Percentiles rank a stretch among this genome's conserved stretches.
phyloP scores from a whole-genome alignment of 2,113 vertebrate genomes.

The Phalacrocorax aristotelis region DNA sequence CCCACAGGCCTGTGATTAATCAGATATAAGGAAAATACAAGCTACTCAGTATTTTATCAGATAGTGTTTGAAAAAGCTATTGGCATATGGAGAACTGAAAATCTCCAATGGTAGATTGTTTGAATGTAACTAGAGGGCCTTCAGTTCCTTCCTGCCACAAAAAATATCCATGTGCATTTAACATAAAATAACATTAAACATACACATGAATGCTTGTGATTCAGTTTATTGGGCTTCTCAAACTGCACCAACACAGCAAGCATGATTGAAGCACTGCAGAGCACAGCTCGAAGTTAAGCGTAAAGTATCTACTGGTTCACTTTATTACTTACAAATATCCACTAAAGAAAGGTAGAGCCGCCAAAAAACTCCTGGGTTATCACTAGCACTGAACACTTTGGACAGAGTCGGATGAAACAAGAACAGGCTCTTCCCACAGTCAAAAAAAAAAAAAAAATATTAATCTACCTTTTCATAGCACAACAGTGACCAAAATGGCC shows the following conservation, averaged over 20 bases:
- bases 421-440: background rate
- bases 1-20: background rate
- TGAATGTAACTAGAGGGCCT: background rate
- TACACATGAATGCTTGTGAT: background rate
- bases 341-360: background rate
- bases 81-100: background rate
- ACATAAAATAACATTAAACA: background rate
- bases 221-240: background rate
- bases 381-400: background rate
- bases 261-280: background rate
- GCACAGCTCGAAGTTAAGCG: background rate
- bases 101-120: background rate
- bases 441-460: background rate
- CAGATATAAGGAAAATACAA: background rate
- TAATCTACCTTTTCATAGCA: background rate
- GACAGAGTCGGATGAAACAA: background rate
- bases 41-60: background rate
- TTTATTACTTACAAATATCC: background rate
- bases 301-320: background rate
- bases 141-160: rapidly evolving
- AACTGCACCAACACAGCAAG: background rate
- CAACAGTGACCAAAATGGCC: background rate
- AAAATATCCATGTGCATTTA: background rate
- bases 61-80: background rate
- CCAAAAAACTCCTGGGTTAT: rapidly evolving